phyloP scores from a whole-genome alignment of 2,797 vertebrate species.

The Etheostoma nigrum region DNA sequence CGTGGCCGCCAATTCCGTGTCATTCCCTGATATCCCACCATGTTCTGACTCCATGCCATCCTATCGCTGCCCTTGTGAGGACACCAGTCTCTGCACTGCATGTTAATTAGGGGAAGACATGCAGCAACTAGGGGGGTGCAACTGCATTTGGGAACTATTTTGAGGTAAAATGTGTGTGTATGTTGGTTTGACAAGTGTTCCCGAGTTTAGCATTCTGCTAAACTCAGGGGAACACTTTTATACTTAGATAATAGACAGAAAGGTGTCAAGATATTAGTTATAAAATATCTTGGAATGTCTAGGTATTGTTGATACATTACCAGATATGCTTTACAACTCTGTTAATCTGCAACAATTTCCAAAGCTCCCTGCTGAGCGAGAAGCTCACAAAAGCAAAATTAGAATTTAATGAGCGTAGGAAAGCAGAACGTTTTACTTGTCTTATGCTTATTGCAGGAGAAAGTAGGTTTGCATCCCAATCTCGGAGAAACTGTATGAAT shows the following conservation, averaged over 20 bases:
- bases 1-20: conserved; percentile 67
- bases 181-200: conserved; percentile 33
- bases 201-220: conserved; percentile 25
- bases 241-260: conserved; percentile 40
- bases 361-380: conserved; percentile 18
- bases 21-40: conserved; percentile 71
- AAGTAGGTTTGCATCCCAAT: not conserved
- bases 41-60: conserved; percentile 59
- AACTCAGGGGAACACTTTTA: conserved; percentile 41
- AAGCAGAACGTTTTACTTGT: conserved; percentile 27
- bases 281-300: conserved; percentile 36
- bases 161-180: not conserved
- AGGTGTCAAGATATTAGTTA: conserved; percentile 40
- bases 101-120: conserved; percentile 64
- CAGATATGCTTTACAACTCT: conserved; percentile 35
- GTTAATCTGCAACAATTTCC: conserved; percentile 48
- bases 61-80: conserved; percentile 70
- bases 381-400: conserved; percentile 23
- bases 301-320: conserved; percentile 1
- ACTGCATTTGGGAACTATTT: conserved; percentile 34
- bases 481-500: not conserved
- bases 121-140: conserved; percentile 33
- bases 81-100: conserved; percentile 67
- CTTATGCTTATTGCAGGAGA: conserved; percentile 23
- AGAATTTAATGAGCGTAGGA: conserved; percentile 29